A percentile compares a stretch with the other conserved stretches of the same genome.
Conservation (phyloP, 1,140 invertebrate species). For the Leptinotarsa texana region DNA sequence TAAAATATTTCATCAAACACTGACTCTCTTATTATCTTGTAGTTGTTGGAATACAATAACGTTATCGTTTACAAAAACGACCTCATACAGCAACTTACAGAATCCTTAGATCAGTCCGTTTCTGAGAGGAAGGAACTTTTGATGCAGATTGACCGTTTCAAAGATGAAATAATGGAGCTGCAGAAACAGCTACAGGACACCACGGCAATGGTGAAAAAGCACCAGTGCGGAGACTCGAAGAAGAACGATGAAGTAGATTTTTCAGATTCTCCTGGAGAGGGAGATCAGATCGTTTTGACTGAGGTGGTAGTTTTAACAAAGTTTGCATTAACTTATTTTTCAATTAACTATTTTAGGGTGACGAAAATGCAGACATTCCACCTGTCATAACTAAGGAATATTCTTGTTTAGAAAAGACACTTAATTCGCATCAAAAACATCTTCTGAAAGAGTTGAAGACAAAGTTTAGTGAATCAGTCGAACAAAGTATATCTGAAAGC, state of each 20-base stretch:
- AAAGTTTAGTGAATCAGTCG: conserved; percentile 32
- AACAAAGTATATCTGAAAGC: conserved; percentile 26
- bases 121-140: conserved; percentile 63
- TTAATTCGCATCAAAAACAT: conserved; percentile 25
- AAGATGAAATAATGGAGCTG: conserved; percentile 64
- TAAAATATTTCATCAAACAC: not conserved
- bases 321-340: too few species aligned
- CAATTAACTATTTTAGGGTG: too few species aligned
- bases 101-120: conserved; percentile 64
- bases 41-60: conserved; percentile 65
- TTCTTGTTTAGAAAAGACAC: conserved; percentile 14
- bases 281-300: too few species aligned
- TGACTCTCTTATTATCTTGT: conserved; percentile 46
- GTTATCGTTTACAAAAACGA: conserved; percentile 63
- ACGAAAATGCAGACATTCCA: not conserved
- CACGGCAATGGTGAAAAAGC: conserved; percentile 36
- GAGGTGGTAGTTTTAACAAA: too few species aligned
- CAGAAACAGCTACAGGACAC: conserved; percentile 55
- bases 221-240: conserved; percentile 1
- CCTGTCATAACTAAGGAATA: not conserved
- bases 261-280: too few species aligned
- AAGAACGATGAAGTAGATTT: not conserved
- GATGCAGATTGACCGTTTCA: conserved; percentile 63
- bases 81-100: conserved; percentile 64
- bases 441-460: conserved; percentile 33